Evolutionary conservation across 2,113 vertebrate species (phyloP), one percentile per base, ranked within the genome.

Genomic region (Coturnix japonica): DNA sequence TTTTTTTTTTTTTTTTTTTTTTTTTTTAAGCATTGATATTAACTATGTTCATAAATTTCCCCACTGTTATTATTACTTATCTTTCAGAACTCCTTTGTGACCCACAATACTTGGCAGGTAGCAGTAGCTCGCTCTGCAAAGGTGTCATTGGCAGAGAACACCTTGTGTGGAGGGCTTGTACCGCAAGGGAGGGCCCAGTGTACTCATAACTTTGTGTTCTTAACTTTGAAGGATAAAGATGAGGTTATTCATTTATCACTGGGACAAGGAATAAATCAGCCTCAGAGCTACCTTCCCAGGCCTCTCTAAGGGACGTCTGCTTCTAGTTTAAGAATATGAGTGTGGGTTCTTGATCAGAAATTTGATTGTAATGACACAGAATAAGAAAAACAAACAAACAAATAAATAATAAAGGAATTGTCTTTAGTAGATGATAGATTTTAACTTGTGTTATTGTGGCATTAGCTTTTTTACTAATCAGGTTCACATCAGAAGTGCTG

Each of bases 241-340:
- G 8, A 84, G 20, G n/a, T 9, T 82, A 41, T 64, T 87, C 8
- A 59, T 81, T 78, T 81, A 20, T 46, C 61, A 56, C 33, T 75
- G 28, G 41, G 70, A 77, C 31, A 74, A 89, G 47, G n/a, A 88
- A 77, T 91, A 89, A 86, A 81, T 94, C 65, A 37, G 41, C 30
- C 56, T 70, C 41, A 46, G 53, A 78, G 31, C 6, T 7, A 1
- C 57, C 35, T 90, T 74, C 12, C 10, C 26, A 25, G 3, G 30
- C 60, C 6, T 88, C 21, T 79, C 35, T 57, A 9, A 67, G 51
- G 22, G 46, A 81, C 63, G 4, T n/a, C 39, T 67, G 11, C 49
- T 54, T 84, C 33, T 21, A 84, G 4, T 71, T 83, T 41, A 66
- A 30, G 23, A 73, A 49, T 54, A 44, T 3, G 3, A 47, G 46